A percentile compares a stretch with the other conserved stretches of the same genome.
These are phyloP conservation scores for Thunnus maccoyii DNA, from an alignment of 2,113 vertebrate species.

Conservation along the genomic window DNA sequence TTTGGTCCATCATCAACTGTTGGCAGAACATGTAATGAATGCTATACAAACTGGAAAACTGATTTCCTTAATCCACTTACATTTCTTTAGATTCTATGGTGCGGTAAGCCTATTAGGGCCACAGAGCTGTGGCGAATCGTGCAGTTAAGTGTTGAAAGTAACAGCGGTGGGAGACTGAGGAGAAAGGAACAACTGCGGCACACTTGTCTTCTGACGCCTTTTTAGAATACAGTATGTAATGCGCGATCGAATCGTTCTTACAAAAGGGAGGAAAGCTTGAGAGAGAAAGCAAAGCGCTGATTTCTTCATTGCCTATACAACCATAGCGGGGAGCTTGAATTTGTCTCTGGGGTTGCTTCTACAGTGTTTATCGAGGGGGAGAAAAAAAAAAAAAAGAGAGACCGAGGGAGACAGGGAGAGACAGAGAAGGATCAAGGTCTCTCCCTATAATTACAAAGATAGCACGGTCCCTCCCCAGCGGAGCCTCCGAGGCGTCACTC, in stretches of 20 bases:
- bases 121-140: constrained; percentile 66
- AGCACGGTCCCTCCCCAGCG: constrained; percentile 61
- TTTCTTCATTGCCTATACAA: constrained; percentile 65
- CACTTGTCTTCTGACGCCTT: constrained; percentile 24
- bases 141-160: constrained; percentile 59
- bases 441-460: constrained; percentile 82
- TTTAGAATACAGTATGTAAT: constrained; percentile 2
- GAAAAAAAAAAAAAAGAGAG: constrained; percentile 2
- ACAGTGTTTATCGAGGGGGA: constrained; percentile 51
- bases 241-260: constrained; percentile 26
- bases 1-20: constrained; percentile 52
- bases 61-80: constrained; percentile 80
- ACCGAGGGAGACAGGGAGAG: constrained; percentile 54
- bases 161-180: constrained; percentile 50
- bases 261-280: constrained; percentile 15
- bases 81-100: constrained; percentile 67
- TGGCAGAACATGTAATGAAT: constrained; percentile 58
- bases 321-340: constrained; percentile 16
- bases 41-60: constrained; percentile 58
- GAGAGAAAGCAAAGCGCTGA: constrained; percentile 44
- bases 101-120: constrained; percentile 72
- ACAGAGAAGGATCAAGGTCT: constrained; percentile 68
- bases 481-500: constrained; percentile 74
- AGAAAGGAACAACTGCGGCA: constrained; percentile 55
- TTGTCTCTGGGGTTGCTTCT: constrained; percentile 51